Conservation (phyloP, 2,797 vertebrate species). For the Pteropus rufus region DNA sequence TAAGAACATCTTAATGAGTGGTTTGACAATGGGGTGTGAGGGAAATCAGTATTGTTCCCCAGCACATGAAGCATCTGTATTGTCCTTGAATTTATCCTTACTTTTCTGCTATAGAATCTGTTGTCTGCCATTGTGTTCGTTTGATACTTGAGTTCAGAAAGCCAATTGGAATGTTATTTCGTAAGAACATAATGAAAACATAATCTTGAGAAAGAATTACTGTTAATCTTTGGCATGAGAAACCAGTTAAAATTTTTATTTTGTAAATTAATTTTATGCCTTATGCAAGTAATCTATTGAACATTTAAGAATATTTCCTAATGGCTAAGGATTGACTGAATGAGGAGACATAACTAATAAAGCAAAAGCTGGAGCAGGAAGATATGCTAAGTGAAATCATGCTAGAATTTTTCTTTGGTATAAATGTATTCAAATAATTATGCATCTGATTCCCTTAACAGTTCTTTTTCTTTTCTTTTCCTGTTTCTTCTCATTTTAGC, state of each 20-base stretch:
- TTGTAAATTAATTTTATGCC: constrained; percentile 58
- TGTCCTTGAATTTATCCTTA: background rate
- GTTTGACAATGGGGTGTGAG: background rate
- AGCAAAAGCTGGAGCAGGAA: background rate
- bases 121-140: background rate
- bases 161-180: background rate
- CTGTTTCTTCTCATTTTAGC: background rate
- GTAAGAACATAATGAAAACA: background rate
- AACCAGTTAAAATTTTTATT: constrained; percentile 80
- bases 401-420: constrained; percentile 44
- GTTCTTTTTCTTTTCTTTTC: background rate
- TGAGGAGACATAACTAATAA: background rate
- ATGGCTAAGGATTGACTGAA: background rate
- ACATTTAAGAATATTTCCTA: constrained; percentile 52
- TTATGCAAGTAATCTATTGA: constrained; percentile 61
- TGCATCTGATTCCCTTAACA: background rate
- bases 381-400: constrained; percentile 38
- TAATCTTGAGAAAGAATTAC: constrained; percentile 63
- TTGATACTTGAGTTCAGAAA: background rate
- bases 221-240: constrained; percentile 82
- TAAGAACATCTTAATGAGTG: background rate
- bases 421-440: constrained; percentile 36
- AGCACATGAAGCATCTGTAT: background rate
- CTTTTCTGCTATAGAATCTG: background rate
- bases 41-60: background rate